Conservation (phyloP, 2,113 vertebrate genomes). For the Chamaetylas fuelleborni region DNA sequence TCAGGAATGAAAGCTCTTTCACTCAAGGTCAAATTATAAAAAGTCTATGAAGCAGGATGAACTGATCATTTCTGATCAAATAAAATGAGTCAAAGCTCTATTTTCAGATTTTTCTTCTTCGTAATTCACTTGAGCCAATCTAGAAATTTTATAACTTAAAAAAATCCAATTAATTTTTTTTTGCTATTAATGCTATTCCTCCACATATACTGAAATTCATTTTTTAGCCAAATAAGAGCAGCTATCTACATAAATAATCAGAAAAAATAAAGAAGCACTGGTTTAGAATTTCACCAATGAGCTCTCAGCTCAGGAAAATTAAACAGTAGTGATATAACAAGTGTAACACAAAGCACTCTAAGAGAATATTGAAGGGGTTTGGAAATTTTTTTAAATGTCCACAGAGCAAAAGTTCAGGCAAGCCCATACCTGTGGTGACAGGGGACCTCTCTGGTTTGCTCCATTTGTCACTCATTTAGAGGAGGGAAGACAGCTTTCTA, state of each 20-base stretch:
- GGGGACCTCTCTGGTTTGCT: neutral
- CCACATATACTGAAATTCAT: neutral
- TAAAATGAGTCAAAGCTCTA: neutral
- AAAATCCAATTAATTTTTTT: neutral
- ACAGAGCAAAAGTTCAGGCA: neutral
- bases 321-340: neutral
- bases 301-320: neutral
- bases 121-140: neutral
- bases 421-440: neutral
- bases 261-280: neutral
- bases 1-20: slow-evolving; percentile 1
- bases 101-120: neutral
- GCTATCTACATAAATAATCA: neutral
- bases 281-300: neutral
- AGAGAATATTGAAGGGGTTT: neutral
- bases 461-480: neutral
- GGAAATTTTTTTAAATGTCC: neutral
- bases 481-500: neutral
- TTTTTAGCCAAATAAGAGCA: slow-evolving; percentile 5
- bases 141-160: neutral
- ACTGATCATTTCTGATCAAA: neutral
- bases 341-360: neutral
- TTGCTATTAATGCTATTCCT: neutral
- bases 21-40: slow-evolving; percentile 24
- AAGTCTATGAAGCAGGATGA: neutral